Evolutionary conservation across 35 echinoderm and acorn worm genomes (phyloP).

Genomic region (Lytechinus pictus): DNA sequence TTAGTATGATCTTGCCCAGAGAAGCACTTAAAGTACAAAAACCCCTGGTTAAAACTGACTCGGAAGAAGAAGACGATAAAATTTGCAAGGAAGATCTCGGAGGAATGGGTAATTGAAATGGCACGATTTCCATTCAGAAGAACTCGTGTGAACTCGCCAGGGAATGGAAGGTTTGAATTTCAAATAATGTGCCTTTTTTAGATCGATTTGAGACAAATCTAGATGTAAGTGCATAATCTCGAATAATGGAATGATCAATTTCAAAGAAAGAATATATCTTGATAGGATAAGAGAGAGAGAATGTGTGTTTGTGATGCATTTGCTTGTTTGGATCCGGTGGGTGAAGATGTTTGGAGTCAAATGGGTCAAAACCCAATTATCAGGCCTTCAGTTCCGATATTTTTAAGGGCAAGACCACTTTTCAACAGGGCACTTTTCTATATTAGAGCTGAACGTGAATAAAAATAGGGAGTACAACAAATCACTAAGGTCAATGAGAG

Average conservation of each 20-base stretch:
- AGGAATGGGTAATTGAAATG: slow-evolving; percentile 25
- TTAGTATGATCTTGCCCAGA: neutral
- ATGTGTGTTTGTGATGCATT: too few species aligned
- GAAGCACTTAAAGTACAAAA: neutral
- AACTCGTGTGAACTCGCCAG: neutral
- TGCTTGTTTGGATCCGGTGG: too few species aligned
- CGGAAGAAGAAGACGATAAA: slow-evolving; percentile 2
- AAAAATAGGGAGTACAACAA: too few species aligned
- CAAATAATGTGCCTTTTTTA: slow-evolving; percentile 14
- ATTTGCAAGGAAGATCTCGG: neutral
- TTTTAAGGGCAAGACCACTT: too few species aligned
- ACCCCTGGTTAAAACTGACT: neutral
- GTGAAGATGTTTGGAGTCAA: neutral
- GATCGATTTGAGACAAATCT: neutral
- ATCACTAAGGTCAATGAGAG: too few species aligned
- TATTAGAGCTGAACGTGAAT: too few species aligned
- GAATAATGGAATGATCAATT: neutral
- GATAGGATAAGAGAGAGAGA: neutral
- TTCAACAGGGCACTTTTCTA: too few species aligned
- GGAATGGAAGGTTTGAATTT: slow-evolving; percentile 2
- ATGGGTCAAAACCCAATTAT: neutral
- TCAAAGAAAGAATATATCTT: neutral
- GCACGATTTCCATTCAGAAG: slow-evolving; percentile 42
- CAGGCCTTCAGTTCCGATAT: too few species aligned
- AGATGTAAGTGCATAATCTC: neutral